Conservation (phyloP, 2,113 vertebrate genomes). For the Sorex fumeus region DNA sequence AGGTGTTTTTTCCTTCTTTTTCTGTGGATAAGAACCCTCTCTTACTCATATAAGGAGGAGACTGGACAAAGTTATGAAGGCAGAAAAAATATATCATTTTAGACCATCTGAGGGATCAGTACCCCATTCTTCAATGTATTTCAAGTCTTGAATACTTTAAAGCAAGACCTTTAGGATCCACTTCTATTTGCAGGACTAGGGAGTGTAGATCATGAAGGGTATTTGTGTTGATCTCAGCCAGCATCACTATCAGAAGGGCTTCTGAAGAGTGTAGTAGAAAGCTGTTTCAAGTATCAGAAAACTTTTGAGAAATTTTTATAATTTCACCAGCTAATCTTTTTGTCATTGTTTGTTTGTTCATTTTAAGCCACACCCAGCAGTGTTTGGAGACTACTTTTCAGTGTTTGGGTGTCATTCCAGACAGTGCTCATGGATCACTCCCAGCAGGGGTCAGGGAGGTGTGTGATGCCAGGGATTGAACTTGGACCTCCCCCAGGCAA, state of each 20-base stretch:
- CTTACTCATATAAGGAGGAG: neutral
- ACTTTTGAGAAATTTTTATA: neutral
- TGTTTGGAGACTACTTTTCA: too few relatives aligned
- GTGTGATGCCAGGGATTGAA: too few relatives aligned
- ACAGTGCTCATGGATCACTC: too few relatives aligned
- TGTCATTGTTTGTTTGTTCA: too few relatives aligned
- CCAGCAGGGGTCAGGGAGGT: too few relatives aligned
- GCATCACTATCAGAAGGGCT: neutral
- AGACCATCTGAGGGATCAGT: neutral
- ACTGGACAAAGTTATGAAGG: neutral
- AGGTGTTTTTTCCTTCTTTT: too few relatives aligned
- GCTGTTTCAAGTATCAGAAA: constrained; percentile 32
- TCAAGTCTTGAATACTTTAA: neutral
- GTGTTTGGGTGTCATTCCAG: too few relatives aligned
- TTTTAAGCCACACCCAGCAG: too few relatives aligned
- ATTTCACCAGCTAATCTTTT: neutral
- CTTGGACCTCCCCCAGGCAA: neutral
- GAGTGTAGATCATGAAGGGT: neutral
- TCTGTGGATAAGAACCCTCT: neutral
- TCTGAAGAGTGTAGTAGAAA: constrained; percentile 23
- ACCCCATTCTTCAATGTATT: neutral
- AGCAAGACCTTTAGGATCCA: neutral
- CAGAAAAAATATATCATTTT: neutral
- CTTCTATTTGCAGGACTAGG: neutral
- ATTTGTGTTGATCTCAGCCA: neutral